Evolutionary conservation across 2,113 vertebrate species (phyloP).

Genomic region (Eleginops maclovinus): DNA sequence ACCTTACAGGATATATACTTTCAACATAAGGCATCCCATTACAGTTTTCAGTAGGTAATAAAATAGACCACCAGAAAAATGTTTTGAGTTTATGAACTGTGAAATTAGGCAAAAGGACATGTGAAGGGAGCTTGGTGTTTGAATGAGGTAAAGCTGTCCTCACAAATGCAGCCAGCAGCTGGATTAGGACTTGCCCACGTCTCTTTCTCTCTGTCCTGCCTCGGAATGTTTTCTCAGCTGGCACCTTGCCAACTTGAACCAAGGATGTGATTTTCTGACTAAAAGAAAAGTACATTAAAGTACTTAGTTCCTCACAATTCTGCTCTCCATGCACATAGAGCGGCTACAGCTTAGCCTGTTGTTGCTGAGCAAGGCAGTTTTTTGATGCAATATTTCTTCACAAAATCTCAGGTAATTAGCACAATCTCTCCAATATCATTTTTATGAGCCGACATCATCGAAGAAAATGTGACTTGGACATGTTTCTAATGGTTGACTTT

Average conservation of each 20-base stretch:
- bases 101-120: conserved; percentile 55
- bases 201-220: conserved; percentile 18
- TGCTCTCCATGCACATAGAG: conserved; percentile 42
- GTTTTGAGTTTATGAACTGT: conserved; percentile 50
- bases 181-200: conserved; percentile 26
- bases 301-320: conserved; percentile 58
- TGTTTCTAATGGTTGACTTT: not conserved
- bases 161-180: conserved; percentile 57
- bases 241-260: conserved; percentile 49
- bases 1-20: conserved; percentile 22
- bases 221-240: conserved; percentile 48
- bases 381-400: not conserved
- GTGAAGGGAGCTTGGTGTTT: conserved; percentile 48
- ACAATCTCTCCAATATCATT: not conserved
- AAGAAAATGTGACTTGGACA: conserved; percentile 1
- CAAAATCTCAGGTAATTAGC: not conserved
- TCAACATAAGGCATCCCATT: conserved; percentile 24
- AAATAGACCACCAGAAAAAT: conserved; percentile 29
- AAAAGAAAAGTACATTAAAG: conserved; percentile 63
- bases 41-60: conserved; percentile 16
- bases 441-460: not conserved
- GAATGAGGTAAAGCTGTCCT: conserved; percentile 45
- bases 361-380: conserved; percentile 32
- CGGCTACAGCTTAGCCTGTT: conserved; percentile 42
- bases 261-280: conserved; percentile 45